These are phyloP conservation scores for Onychomys leucogaster DNA, from an alignment of 2,797 vertebrate genomes.

Conservation along the genomic window DNA sequence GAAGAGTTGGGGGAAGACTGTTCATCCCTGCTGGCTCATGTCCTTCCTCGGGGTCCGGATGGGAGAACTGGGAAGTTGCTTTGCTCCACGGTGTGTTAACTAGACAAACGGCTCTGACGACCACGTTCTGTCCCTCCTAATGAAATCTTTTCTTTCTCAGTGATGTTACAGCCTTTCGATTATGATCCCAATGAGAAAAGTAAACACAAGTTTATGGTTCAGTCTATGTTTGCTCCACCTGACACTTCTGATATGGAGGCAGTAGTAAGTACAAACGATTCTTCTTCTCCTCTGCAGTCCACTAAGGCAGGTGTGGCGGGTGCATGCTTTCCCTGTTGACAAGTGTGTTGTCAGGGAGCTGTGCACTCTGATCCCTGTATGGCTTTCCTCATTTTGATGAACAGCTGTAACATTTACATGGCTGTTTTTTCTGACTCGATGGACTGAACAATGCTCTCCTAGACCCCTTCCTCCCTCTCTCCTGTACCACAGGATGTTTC, in stretches of 20 bases:
- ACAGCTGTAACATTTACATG: background rate
- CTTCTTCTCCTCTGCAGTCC: background rate
- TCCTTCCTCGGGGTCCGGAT: background rate
- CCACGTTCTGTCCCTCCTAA: conserved; percentile 73
- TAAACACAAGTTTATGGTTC: conserved; percentile 99
- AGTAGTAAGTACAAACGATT: conserved; percentile 92
- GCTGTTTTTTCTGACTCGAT: background rate
- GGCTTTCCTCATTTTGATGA: conserved; percentile 25
- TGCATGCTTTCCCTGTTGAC: conserved; percentile 42
- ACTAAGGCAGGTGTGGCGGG: background rate
- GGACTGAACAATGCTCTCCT: background rate
- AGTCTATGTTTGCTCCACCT: conserved; percentile 94
- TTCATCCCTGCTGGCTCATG: background rate
- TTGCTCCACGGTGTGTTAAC: background rate
- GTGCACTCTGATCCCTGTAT: background rate
- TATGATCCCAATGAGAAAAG: conserved; percentile 98
- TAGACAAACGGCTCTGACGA: background rate
- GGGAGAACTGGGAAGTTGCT: background rate
- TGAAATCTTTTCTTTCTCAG: conserved; percentile 87
- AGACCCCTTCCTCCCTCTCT: background rate
- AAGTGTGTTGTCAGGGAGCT: background rate
- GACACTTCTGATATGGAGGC: conserved; percentile 97
- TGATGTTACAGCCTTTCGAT: conserved; percentile 98
- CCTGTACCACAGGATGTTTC: background rate
- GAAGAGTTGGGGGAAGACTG: background rate